Base-by-base conservation (phyloP, 2,888 invertebrate species). In the Uloborus plumipes region DNA sequence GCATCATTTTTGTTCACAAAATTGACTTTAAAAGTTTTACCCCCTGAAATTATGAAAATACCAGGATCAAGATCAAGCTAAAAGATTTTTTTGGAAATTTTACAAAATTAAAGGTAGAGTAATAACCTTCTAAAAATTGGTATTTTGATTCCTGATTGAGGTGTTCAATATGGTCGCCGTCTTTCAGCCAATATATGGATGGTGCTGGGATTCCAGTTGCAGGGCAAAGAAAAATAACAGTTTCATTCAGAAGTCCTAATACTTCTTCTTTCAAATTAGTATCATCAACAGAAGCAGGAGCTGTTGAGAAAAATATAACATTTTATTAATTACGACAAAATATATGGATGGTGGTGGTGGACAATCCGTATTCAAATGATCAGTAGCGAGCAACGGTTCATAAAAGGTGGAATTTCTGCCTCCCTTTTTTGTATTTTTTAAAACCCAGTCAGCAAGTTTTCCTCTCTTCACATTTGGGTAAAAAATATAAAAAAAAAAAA, bases 131-230 rank as follows among this genome's bases (percentile, higher is more conserved):
- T 59, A 81, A 66, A 58, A 81, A 51, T 65, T 81, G 81, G 26
- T 75, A 72, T 64, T 66, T 81, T 18, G 75, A 50, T 18, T 62
- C 31, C 2, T 15, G 6, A 59, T 61, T 75, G 26, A 59, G 61
- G n/a, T 39, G 75, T 6, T 65, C 22, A 47, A 72, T 55, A 7
- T 11, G n/a, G 16, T 71, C 49, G 2, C 22, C 71, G 51, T 81
- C 75, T 64, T 77, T 72, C 11, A 65, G 85, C 86, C 86, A 86
- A 14, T 59, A 70, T 69, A 89, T 86, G 2, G 86, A 86, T 20
- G 89, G 89, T 55, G 86, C 86, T 16, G 89, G 89, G 58, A 88
- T 87, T 61, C 89, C 89, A 72, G 87, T 87, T 14, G 87, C 88
- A 22, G 80, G 76, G 18, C 84, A 84, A 20, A 53, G 47, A 16